Base-by-base conservation (phyloP, 1,140 invertebrate species). In the Drosophila insularis region DNA sequence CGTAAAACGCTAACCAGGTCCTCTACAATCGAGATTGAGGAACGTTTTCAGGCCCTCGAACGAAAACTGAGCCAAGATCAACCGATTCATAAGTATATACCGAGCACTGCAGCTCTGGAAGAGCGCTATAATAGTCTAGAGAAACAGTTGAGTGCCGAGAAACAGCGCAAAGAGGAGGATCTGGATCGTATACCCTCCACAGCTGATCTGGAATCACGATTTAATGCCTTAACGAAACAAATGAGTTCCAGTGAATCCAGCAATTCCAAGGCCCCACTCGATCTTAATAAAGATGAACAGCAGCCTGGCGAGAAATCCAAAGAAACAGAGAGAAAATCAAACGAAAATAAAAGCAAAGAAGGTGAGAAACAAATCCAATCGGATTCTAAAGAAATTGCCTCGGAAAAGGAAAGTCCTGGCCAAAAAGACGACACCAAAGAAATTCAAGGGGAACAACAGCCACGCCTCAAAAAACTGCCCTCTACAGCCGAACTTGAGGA, bases 1-100 rank as follows among this genome's bases (percentile, higher is more conserved):
- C 71, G 90, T 0, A 71, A 82, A 37, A 91, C 90, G 0, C 35
- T 91, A 1, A 89, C 90, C 4, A 71, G 86, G 23, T 91, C 86
- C 0, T 78, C 90, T 0, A 91, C 90, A 1, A 89, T 91, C n/a
- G 90, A 91, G n/a, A 71, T 90, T 14, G 90, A 91, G 54, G 87
- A 91, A 37, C 73, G 87, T 6, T 91, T 81, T 54, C 74, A 84
- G 59, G 87, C 84, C 0, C n/a, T 91, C 0, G 87, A 91, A 39
- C 71, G 72, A 5, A 67, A 74, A 5, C 37, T 91, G 6, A 91
- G 82, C 54, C 75, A 81, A 56, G 82, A 86, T 14, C 73, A 80
- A 14, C 43, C 74, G n/a, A 55, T 11, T 13, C 37, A 19, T 17
- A 86, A 90, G 63, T 69, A 67, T 17, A 91, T 91, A 58, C 90